A percentile compares a stretch with the other conserved stretches of the same genome.
phyloP scores from a whole-genome alignment of 1,140 invertebrate genomes.

The Ceratosolen solmsi region DNA sequence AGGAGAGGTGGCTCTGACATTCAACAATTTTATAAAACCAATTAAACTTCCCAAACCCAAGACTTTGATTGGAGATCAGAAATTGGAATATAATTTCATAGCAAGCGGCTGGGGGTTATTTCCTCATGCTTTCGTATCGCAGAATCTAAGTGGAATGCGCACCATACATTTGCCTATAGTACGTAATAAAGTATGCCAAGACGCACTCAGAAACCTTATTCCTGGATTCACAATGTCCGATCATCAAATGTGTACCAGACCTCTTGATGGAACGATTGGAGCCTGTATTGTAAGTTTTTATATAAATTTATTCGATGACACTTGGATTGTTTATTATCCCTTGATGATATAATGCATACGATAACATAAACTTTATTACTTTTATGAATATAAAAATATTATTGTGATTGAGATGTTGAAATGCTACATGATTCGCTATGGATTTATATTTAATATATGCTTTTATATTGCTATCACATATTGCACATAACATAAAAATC shows the following conservation, averaged over 20 bases:
- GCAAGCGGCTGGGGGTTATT: constrained; percentile 74
- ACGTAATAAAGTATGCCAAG: constrained; percentile 52
- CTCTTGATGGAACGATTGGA: constrained; percentile 73
- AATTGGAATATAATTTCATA: constrained; percentile 39
- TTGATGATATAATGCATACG: no score
- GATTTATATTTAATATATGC: no score
- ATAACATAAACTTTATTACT: no score
- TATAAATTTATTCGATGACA: no score
- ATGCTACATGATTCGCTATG: no score
- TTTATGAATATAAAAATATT: no score
- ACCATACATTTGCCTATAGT: constrained; percentile 59
- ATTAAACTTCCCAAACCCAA: constrained; percentile 69
- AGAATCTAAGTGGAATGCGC: constrained; percentile 55
- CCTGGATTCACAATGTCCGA: constrained; percentile 58
- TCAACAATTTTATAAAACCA: constrained; percentile 73
- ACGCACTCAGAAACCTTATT: constrained; percentile 35
- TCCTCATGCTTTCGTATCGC: constrained; percentile 40
- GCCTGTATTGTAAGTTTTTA: constrained; percentile 74
- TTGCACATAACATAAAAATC: no score
- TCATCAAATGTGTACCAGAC: constrained; percentile 79
- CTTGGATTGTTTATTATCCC: neutral
- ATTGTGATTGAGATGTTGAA: no score
- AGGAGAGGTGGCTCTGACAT: constrained; percentile 73
- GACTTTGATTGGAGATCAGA: constrained; percentile 59
- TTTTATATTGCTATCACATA: no score